Base-by-base conservation (phyloP, 2,797 vertebrate genomes). In the Eospalax fontanierii region DNA sequence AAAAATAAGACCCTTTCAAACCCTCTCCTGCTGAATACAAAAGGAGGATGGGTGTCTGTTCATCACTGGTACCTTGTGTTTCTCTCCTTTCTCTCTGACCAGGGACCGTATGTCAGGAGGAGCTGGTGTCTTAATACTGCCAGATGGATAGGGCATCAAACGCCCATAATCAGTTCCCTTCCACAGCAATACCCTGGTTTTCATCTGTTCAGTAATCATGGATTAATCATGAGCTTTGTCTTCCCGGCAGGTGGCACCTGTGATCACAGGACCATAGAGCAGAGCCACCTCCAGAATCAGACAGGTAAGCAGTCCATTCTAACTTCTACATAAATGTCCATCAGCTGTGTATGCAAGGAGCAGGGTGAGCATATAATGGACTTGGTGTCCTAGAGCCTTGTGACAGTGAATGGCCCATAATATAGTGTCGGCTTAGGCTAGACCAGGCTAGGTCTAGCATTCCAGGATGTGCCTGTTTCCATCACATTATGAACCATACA, bases 161-260 rank as follows among this genome's bases (percentile, higher is more conserved):
- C 79, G 92, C 87, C 26, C 0, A 0, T 73, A 78, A 91, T 96
- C 91, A 68, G 73, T 86, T 91, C n/a, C 50, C 74, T 61, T 59
- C 28, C 30, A 71, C 65, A 24, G 95, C 94, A 96, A 94, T 88
- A 19, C 84, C 38, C 71, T 40, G 11, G 57, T 86, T 96, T 96
- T 95, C 63, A 85, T 43, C 65, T 91, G 40, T n/a, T 81, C 21
- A 21, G 16, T 26, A 87, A 63, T 90, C 92, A 88, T 97, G 89
- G 81, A 96, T 97, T 97, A 97, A 95, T 93, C 66, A 96, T 94
- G 87, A 97, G 78, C 65, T 76, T 89, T 6, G 10, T 75, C 83
- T 96, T 80, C 43, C 73, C 65, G 82, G 57, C 96, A 97, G 95
- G 91, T 95, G 97, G 94, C 91, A 95, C 57, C 89, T 96, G 57